Evolutionary conservation across 2,797 vertebrate genomes (phyloP), one percentile per base, ranked within the genome.

Genomic region (Neosalanx taihuensis): DNA sequence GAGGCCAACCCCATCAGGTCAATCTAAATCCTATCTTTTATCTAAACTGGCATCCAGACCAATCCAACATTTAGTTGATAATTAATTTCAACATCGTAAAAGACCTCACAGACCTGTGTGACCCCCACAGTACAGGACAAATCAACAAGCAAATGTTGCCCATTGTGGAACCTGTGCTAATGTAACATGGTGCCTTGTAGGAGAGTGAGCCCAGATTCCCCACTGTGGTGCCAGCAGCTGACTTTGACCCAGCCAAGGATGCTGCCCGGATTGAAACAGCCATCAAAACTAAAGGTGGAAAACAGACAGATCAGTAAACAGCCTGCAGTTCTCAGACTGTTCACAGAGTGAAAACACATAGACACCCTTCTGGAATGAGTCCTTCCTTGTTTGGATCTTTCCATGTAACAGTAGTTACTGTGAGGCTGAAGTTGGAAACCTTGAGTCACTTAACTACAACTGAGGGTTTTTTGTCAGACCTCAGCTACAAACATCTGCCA

Each of bases 221-320:
- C 75, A 93, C 92, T 0, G 92, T 94, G 82, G 84, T 91, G 18
- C 76, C 92, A 0, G 80, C 4, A 0, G 23, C 49, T 13, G 94
- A 97, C 87, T 98, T 98, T 0, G 95, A 98, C 71, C 94, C 96
- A 0, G 93, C 93, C 1, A 91, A 90, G 6, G 97, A 98, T 4
- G 96, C 96, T 4, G 77, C 92, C 1, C 92, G 95, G 77, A 92
- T 99, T 0, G 96, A 98, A 58, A 93, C 93, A 0, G 96, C 97
- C 79, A 93, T 99, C 86, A 97, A 96, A 86, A 95, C 95, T 20
- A 98, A 98, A 94, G 97, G 97, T 98, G 78, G 82, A 91, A 46
- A 46, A 46, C 13, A 13, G 10, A 46, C 12, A 46, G 23, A 26
- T 41, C 41, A 46, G 41, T 46, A 12, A 9, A 46, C 10, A 13